Evolutionary conservation across 64 coral and sea anemone genomes (phyloP).

Genomic region (Porites lutea): DNA sequence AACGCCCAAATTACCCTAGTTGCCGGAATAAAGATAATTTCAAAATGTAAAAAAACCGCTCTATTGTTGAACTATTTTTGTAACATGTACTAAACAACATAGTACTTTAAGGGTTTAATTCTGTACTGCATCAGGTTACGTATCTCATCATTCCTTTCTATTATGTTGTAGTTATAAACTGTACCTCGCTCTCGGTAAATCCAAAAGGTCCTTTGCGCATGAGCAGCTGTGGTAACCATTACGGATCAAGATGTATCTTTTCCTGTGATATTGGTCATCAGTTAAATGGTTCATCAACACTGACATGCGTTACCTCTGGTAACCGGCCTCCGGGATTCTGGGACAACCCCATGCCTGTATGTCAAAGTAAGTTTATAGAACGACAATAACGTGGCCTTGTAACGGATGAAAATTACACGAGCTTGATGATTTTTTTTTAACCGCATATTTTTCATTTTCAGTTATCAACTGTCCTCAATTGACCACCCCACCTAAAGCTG

Average conservation of each 20-base stretch:
- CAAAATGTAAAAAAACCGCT: too few species aligned
- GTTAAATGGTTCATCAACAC: constrained; percentile 1
- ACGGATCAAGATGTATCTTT: constrained; percentile 4
- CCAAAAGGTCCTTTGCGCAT: background rate
- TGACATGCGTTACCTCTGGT: background rate
- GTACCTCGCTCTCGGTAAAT: background rate
- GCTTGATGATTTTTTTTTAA: too few species aligned
- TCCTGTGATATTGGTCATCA: constrained; percentile 21
- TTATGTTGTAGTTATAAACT: too few species aligned
- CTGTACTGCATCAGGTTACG: too few species aligned
- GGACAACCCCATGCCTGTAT: background rate
- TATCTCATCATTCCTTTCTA: too few species aligned
- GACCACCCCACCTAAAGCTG: background rate
- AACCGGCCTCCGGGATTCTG: background rate
- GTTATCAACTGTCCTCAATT: constrained; percentile 6
- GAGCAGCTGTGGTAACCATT: constrained; percentile 27
- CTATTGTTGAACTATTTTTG: too few species aligned
- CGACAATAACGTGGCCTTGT: too few species aligned
- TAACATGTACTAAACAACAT: too few species aligned
- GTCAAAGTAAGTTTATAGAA: background rate
- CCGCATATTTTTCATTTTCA: background rate
- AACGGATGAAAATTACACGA: too few species aligned
- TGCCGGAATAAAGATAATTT: too few species aligned
- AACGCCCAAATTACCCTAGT: too few species aligned
- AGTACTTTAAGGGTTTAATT: too few species aligned